A percentile compares a stretch with the other conserved stretches of the same genome.
Conservation (phyloP, 2,888 invertebrate genomes). For the Eupithecia subumbrata region DNA sequence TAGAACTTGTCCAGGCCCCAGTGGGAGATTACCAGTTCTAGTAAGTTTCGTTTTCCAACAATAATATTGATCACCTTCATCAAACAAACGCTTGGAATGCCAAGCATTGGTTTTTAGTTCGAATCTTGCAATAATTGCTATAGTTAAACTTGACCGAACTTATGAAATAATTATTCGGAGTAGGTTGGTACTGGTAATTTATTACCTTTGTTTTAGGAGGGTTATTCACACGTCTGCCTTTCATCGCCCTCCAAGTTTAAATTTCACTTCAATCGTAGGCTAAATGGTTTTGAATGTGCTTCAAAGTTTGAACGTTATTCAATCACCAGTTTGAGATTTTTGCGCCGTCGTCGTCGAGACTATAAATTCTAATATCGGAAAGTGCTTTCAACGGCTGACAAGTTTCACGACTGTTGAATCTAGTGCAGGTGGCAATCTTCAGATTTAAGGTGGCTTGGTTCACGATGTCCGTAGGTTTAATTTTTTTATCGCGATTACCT, state of each 20-base stretch:
- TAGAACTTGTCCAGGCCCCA: neutral
- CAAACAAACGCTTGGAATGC: conserved; percentile 1
- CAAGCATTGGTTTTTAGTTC: neutral
- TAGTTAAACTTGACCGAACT: conserved; percentile 11
- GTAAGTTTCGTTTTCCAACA: conserved; percentile 2
- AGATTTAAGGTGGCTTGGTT: neutral
- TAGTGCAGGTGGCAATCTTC: neutral
- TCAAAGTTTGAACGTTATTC: conserved; percentile 42
- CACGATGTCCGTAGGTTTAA: neutral
- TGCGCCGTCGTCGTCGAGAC: conserved; percentile 19
- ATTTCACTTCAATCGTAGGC: conserved; percentile 38
- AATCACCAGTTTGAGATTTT: conserved; percentile 36
- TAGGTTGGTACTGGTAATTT: conserved; percentile 8
- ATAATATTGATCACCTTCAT: conserved; percentile 9
- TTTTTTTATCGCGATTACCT: no score
- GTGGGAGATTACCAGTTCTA: neutral
- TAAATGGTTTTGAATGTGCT: conserved; percentile 43
- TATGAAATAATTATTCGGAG: conserved; percentile 6
- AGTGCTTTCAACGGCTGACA: conserved; percentile 30
- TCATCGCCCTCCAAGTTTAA: conserved; percentile 40
- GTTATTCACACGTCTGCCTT: conserved; percentile 45
- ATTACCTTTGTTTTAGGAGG: conserved; percentile 33
- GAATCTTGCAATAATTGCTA: conserved; percentile 10
- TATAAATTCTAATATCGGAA: conserved; percentile 32
- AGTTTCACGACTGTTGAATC: conserved; percentile 13